Evolutionary conservation across 2,113 vertebrate species (phyloP).

Genomic region (Butorides virescens): DNA sequence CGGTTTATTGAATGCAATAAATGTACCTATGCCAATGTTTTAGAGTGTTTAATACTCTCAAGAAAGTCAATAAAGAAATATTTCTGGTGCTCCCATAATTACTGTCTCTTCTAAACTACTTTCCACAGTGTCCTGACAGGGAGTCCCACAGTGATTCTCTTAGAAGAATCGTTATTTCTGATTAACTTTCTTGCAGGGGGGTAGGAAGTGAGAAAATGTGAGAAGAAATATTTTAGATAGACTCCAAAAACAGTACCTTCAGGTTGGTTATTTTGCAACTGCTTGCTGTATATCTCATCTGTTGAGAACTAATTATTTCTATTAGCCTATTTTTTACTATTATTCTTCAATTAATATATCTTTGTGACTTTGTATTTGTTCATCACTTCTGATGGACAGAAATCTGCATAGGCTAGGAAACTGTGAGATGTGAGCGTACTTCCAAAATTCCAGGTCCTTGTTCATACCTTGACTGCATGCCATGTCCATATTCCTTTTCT

Average conservation of each 20-base stretch:
- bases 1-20: not conserved
- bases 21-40: not conserved
- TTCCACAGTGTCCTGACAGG: not conserved
- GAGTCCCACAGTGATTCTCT: not conserved
- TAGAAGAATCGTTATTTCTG: not conserved
- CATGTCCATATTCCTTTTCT: not conserved
- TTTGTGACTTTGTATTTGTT: not conserved
- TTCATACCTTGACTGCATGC: not conserved
- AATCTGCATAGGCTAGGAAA: not conserved
- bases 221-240: not conserved
- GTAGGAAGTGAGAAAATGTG: not conserved
- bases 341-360: not conserved
- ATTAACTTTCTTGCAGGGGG: not conserved
- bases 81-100: not conserved
- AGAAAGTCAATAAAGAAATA: not conserved
- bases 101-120: not conserved
- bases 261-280: not conserved
- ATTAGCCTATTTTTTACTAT: not conserved
- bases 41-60: not conserved
- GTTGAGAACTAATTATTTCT: not conserved
- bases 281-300: not conserved
- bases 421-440: not conserved
- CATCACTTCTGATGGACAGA: not conserved
- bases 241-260: not conserved
- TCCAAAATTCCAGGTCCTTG: not conserved